Percentiles rank a stretch among this genome's conserved stretches.
These are phyloP conservation scores for Holotrichia oblita DNA, from an alignment of 1,140 invertebrate species.

Conservation along the genomic window DNA sequence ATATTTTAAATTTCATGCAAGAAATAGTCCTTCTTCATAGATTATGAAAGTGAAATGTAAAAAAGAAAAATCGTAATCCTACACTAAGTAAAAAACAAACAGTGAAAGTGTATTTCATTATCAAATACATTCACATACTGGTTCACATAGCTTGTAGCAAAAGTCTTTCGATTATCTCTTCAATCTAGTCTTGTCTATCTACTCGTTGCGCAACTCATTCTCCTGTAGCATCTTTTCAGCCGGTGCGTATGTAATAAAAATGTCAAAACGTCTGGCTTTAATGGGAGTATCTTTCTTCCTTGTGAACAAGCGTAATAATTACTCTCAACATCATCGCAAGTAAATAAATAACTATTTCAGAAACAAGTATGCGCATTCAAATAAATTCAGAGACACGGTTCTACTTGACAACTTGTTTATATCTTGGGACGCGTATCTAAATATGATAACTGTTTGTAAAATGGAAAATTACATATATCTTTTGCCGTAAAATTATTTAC, in stretches of 20 bases:
- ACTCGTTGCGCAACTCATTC: slow-evolving; percentile 24
- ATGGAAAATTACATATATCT: background rate
- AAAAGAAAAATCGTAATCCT: background rate
- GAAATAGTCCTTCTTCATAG: background rate
- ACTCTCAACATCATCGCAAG: background rate
- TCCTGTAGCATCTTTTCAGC: slow-evolving; percentile 2
- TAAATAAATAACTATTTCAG: slow-evolving; percentile 8
- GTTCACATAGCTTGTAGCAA: slow-evolving; percentile 15
- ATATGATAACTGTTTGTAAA: background rate
- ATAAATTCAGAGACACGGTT: background rate
- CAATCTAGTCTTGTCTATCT: slow-evolving; percentile 35
- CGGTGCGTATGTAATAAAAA: slow-evolving; percentile 26
- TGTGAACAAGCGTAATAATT: slow-evolving; percentile 27
- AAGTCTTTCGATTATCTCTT: slow-evolving; percentile 32
- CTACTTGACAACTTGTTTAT: background rate
- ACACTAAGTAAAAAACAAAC: background rate
- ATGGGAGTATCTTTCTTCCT: slow-evolving; percentile 33
- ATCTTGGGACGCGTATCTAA: background rate
- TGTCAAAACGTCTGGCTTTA: slow-evolving; percentile 25
- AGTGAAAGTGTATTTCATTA: slow-evolving; percentile 30
- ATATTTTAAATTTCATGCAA: no score
- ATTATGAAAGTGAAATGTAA: slow-evolving; percentile 24
- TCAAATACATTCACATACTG: slow-evolving; percentile 26
- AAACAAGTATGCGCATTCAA: background rate
- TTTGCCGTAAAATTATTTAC: background rate